phyloP scores from a whole-genome alignment of 2,113 vertebrate genomes.

The Manacus vitellinus region DNA sequence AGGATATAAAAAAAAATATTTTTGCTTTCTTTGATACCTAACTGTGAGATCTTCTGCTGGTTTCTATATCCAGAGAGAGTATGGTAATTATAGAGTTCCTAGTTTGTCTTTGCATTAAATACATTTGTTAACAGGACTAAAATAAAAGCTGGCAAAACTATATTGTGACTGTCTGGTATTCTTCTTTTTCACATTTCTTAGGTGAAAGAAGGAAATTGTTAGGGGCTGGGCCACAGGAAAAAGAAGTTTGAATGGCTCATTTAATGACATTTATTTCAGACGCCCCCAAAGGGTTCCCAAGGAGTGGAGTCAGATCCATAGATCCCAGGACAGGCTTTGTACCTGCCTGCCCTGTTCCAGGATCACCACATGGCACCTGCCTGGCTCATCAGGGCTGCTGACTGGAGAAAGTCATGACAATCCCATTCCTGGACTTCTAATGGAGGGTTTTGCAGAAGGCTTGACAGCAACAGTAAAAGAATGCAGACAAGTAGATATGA shows the following conservation, averaged over 20 bases:
- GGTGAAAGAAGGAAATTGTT: neutral
- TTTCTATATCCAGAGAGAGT: neutral
- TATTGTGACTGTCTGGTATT: neutral
- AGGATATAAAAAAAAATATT: neutral
- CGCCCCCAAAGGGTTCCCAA: neutral
- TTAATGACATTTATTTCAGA: neutral
- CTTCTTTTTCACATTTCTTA: neutral
- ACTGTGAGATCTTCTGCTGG: neutral
- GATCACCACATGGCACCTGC: neutral
- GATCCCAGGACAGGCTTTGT: neutral
- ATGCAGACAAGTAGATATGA: neutral
- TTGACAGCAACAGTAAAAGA: neutral
- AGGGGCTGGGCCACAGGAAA: neutral
- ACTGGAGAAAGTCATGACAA: neutral
- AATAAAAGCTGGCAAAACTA: neutral
- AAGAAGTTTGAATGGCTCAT: neutral
- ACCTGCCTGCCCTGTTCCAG: neutral
- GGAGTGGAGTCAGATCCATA: neutral
- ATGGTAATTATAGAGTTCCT: neutral
- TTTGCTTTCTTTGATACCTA: conserved; percentile 1
- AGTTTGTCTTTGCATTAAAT: neutral
- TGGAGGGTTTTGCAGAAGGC: neutral
- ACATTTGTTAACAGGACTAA: conserved; percentile 1
- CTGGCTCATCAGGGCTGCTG: neutral
- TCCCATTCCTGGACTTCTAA: neutral